Evolutionary conservation across 2,888 invertebrate genomes (phyloP).

Genomic region (Aspidiotus destructor): DNA sequence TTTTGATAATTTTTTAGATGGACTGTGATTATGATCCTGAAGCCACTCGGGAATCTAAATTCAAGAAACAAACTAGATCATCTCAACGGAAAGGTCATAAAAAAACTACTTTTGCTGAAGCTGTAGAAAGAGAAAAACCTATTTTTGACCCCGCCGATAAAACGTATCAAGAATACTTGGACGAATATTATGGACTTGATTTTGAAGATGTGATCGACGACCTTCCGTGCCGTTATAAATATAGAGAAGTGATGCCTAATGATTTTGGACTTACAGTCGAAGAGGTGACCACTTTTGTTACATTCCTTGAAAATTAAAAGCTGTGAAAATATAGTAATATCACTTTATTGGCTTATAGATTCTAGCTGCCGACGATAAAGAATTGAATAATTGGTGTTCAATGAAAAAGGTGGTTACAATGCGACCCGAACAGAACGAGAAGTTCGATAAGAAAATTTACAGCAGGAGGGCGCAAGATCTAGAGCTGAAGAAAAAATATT

Average conservation of each 20-base stretch:
- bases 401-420: conserved; percentile 75
- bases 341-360: conserved; percentile 52
- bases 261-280: conserved; percentile 82
- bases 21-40: conserved; percentile 72
- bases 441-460: conserved; percentile 66
- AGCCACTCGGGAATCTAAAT: conserved; percentile 43
- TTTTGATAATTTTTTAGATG: conserved; percentile 51
- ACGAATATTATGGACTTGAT: conserved; percentile 89
- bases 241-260: conserved; percentile 78
- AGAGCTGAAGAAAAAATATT: conserved; percentile 63
- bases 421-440: conserved; percentile 66
- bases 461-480: conserved; percentile 61
- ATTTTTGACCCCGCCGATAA: conserved; percentile 67
- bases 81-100: conserved; percentile 53
- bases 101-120: conserved; percentile 43
- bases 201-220: conserved; percentile 93
- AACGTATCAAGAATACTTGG: conserved; percentile 76
- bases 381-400: conserved; percentile 91
- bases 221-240: conserved; percentile 83
- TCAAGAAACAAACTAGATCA: conserved; percentile 49
- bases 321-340: conserved; percentile 4
- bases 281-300: conserved; percentile 56
- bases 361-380: conserved; percentile 78
- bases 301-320: background rate
- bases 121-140: conserved; percentile 64